Evolutionary conservation across 2,797 vertebrate genomes (phyloP).

Genomic region (Tamandua tetradactyla): DNA sequence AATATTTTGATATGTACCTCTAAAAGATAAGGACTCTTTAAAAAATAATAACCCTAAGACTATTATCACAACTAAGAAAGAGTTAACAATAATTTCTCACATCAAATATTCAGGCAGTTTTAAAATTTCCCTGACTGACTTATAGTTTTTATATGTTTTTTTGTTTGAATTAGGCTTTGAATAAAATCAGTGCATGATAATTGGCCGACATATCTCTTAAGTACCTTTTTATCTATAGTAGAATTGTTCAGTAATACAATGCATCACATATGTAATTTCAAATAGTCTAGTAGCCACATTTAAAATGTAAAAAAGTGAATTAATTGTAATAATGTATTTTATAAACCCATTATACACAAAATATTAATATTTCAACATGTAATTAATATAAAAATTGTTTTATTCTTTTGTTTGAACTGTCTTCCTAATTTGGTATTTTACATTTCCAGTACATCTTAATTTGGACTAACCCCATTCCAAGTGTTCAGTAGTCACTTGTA

Average conservation of each 20-base stretch:
- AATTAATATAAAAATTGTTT: not conserved
- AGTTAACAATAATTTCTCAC: constrained; percentile 8
- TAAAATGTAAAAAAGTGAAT: not conserved
- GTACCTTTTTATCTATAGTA: not conserved
- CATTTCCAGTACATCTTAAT: not conserved
- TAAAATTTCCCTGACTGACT: not conserved
- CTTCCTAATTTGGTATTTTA: not conserved
- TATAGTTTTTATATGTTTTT: not conserved
- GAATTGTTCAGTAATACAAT: not conserved
- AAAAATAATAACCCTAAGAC: not conserved
- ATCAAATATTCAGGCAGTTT: not conserved
- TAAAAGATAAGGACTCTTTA: not conserved
- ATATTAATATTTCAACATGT: not conserved
- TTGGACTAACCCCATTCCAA: not conserved
- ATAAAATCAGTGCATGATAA: not conserved
- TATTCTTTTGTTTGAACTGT: not conserved
- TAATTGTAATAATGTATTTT: not conserved
- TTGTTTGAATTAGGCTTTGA: not conserved
- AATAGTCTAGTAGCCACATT: not conserved
- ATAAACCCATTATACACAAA: not conserved
- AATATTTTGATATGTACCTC: not conserved
- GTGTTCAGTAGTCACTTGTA: not conserved
- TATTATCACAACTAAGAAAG: not conserved
- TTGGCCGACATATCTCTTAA: not conserved
- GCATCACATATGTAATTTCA: not conserved